Evolutionary conservation across 23 tunicate genomes (phyloP).

Genomic region (Trididemnum nubilum): DNA sequence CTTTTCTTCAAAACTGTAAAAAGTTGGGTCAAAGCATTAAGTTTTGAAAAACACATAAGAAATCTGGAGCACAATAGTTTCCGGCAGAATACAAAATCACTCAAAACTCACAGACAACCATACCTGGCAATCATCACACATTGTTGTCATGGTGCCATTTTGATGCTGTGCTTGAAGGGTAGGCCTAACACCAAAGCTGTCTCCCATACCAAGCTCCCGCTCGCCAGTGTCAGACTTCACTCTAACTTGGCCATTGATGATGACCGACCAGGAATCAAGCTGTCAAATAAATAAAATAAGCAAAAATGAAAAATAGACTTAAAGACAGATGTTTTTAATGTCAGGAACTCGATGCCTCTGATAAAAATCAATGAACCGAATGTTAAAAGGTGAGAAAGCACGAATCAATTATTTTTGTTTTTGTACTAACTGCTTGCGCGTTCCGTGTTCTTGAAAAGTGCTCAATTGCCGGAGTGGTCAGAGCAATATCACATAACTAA

Average conservation of each 20-base stretch:
- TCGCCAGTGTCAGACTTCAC: conserved; percentile 43
- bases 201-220: conserved; percentile 63
- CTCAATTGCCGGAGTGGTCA: too few relatives aligned
- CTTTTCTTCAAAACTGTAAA: too few relatives aligned
- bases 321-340: not conserved
- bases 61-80: too few relatives aligned
- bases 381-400: not conserved
- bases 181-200: conserved; percentile 90
- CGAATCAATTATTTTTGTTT: not conserved
- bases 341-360: too few relatives aligned
- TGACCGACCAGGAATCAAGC: conserved; percentile 99
- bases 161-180: conserved; percentile 70
- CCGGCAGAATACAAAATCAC: too few relatives aligned
- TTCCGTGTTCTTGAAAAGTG: too few relatives aligned
- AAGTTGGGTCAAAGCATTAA: too few relatives aligned
- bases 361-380: too few relatives aligned
- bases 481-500: too few relatives aligned
- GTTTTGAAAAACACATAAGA: too few relatives aligned
- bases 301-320: not conserved
- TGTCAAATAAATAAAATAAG: conserved; percentile 31
- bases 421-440: too few relatives aligned
- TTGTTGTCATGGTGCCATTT: conserved; percentile 75
- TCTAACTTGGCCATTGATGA: conserved; percentile 75
- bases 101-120: too few relatives aligned
- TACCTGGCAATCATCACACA: conserved; percentile 90